phyloP scores from a whole-genome alignment of 2,888 invertebrate genomes.

The Cheilosia scutellata region DNA sequence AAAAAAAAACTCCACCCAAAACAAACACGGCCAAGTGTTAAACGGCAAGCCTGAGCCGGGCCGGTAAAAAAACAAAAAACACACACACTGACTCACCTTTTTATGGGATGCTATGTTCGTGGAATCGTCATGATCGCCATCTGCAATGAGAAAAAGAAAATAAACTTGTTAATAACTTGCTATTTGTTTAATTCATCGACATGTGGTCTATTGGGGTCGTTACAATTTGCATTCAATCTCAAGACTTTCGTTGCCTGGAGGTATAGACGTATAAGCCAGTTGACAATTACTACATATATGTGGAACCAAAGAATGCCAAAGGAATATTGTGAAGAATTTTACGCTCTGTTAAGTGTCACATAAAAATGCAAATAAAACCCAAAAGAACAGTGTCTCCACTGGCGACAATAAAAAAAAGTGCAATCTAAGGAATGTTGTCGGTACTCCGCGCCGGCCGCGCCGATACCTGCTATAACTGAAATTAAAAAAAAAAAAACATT shows the following conservation, averaged over 20 bases:
- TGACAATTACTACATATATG: background rate
- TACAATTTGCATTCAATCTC: constrained; percentile 1
- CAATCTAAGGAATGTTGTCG: constrained; percentile 63
- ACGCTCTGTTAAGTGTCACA: constrained; percentile 59
- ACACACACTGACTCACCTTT: constrained; percentile 59
- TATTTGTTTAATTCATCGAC: constrained; percentile 31
- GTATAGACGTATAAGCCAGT: no score
- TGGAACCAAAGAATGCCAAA: constrained; percentile 8
- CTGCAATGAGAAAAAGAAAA: constrained; percentile 60
- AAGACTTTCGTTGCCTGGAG: background rate
- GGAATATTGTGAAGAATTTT: constrained; percentile 32
- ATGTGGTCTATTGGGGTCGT: constrained; percentile 42
- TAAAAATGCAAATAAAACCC: constrained; percentile 59
- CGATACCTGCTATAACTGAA: constrained; percentile 33
- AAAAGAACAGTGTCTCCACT: constrained; percentile 20
- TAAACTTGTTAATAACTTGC: constrained; percentile 36
- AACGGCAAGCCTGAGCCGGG: constrained; percentile 1
- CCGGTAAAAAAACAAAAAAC: constrained; percentile 1
- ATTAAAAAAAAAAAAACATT: constrained; percentile 49
- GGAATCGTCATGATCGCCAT: constrained; percentile 69
- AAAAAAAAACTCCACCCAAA: constrained; percentile 11
- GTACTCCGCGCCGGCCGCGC: background rate
- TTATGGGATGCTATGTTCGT: constrained; percentile 69
- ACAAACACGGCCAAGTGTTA: constrained; percentile 26
- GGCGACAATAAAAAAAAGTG: constrained; percentile 30